phyloP scores from a whole-genome alignment of 2,888 invertebrate species.

The Liposcelis brunnea region DNA sequence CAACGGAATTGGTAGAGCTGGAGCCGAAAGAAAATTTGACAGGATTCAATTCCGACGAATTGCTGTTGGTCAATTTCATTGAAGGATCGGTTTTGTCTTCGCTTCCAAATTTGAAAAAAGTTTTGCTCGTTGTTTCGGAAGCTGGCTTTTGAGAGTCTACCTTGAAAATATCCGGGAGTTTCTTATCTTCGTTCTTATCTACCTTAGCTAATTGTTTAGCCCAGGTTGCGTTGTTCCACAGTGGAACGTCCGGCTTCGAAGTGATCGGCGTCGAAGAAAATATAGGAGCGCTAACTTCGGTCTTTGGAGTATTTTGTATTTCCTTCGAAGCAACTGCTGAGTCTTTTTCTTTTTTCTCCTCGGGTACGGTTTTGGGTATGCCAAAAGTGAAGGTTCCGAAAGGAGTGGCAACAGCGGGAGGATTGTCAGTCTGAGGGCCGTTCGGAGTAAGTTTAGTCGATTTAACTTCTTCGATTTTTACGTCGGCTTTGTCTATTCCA shows the following conservation, averaged over 20 bases:
- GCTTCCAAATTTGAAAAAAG: no score
- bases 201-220: background rate
- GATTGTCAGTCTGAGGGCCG: slow-evolving; percentile 3
- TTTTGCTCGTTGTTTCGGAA: no score
- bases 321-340: no score
- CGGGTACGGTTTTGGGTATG: slow-evolving; percentile 16
- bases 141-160: no score
- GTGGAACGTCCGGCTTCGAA: slow-evolving; percentile 18
- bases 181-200: background rate
- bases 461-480: slow-evolving; percentile 14
- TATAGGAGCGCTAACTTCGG: slow-evolving; percentile 11
- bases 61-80: no score
- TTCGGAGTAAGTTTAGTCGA: slow-evolving; percentile 4
- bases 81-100: no score
- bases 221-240: slow-evolving; percentile 20
- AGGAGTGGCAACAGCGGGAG: slow-evolving; percentile 7
- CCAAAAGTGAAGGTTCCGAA: slow-evolving; percentile 18
- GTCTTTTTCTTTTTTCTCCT: no score
- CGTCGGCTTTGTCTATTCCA: slow-evolving; percentile 29
- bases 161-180: no score
- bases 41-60: no score
- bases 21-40: no score
- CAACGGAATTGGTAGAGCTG: no score
- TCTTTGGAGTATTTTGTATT: slow-evolving; percentile 12
- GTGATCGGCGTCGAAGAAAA: background rate